phyloP scores from a whole-genome alignment of 2,797 vertebrate genomes.

The Protosalanx chinensis region DNA sequence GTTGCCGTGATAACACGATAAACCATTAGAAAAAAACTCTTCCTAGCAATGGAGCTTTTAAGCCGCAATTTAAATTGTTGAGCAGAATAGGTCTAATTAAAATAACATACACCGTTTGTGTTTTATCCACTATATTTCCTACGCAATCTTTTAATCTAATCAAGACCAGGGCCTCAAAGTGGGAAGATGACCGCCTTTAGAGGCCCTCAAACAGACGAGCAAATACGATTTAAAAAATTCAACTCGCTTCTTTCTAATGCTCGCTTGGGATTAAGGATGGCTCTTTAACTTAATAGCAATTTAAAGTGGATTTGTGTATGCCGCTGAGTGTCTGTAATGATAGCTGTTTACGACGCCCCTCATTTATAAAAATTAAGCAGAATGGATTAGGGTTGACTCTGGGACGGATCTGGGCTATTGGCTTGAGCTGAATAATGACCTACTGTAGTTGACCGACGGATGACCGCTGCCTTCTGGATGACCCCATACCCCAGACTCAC shows the following conservation, averaged over 20 bases:
- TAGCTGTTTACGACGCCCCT: slow-evolving; percentile 83
- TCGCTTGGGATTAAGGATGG: slow-evolving; percentile 76
- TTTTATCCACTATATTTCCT: slow-evolving; percentile 27
- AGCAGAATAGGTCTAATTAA: not conserved
- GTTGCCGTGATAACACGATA: not conserved
- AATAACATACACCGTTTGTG: too few relatives aligned
- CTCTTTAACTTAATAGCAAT: slow-evolving; percentile 85
- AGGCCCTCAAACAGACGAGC: slow-evolving; percentile 71
- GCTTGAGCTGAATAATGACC: slow-evolving; percentile 91
- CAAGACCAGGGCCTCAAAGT: slow-evolving; percentile 64
- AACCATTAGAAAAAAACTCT: not conserved
- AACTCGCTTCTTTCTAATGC: slow-evolving; percentile 64
- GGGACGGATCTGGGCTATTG: slow-evolving; percentile 91
- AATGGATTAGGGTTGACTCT: slow-evolving; percentile 79
- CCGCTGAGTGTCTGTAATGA: slow-evolving; percentile 84
- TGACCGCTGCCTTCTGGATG: slow-evolving; percentile 96
- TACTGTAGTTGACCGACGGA: slow-evolving; percentile 94
- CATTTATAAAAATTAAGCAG: slow-evolving; percentile 98
- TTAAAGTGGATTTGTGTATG: slow-evolving; percentile 85
- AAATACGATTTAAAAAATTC: slow-evolving; percentile 72
- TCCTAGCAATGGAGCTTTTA: not conserved
- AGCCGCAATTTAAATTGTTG: not conserved
- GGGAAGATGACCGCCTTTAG: slow-evolving; percentile 67
- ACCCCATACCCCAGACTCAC: slow-evolving; percentile 85
- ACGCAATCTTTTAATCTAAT: slow-evolving; percentile 72